phyloP scores from a whole-genome alignment of 2,888 invertebrate species.

The Amiota minor region DNA sequence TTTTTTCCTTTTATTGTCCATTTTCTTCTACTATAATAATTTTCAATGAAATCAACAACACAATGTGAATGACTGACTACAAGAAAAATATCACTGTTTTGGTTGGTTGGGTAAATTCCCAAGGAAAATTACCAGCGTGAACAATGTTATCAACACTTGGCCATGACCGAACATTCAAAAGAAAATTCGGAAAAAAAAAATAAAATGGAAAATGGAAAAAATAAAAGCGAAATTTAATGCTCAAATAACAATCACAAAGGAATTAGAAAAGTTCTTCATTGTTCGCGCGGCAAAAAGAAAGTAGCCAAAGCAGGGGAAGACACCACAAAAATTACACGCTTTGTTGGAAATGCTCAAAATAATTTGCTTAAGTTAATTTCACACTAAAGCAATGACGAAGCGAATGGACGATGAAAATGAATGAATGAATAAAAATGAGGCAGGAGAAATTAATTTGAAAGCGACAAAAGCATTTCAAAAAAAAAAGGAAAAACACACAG shows the following conservation, averaged over 20 bases:
- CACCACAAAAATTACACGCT: constrained; percentile 46
- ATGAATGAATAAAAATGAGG: neutral
- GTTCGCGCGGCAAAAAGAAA: constrained; percentile 39
- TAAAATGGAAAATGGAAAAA: constrained; percentile 13
- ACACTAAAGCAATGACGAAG: constrained; percentile 30
- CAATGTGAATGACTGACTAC: neutral
- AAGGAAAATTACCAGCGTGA: no score
- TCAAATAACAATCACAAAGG: constrained; percentile 59
- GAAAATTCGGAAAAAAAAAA: neutral
- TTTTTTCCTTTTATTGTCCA: neutral
- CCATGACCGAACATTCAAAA: constrained; percentile 16
- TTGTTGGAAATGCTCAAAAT: constrained; percentile 46
- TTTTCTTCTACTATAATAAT: constrained; percentile 24
- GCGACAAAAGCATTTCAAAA: constrained; percentile 30
- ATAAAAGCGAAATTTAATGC: constrained; percentile 42
- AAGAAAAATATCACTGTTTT: neutral
- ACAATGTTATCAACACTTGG: constrained; percentile 33
- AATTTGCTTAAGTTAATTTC: constrained; percentile 51
- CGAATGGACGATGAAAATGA: neutral
- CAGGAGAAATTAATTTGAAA: constrained; percentile 38
- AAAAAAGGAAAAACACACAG: neutral
- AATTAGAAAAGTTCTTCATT: constrained; percentile 56
- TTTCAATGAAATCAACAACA: constrained; percentile 10
- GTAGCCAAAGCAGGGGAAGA: constrained; percentile 16
- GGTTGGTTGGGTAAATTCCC: neutral